phyloP scores from a whole-genome alignment of 2,113 vertebrate genomes.

The Psilopsiagon aymara region DNA sequence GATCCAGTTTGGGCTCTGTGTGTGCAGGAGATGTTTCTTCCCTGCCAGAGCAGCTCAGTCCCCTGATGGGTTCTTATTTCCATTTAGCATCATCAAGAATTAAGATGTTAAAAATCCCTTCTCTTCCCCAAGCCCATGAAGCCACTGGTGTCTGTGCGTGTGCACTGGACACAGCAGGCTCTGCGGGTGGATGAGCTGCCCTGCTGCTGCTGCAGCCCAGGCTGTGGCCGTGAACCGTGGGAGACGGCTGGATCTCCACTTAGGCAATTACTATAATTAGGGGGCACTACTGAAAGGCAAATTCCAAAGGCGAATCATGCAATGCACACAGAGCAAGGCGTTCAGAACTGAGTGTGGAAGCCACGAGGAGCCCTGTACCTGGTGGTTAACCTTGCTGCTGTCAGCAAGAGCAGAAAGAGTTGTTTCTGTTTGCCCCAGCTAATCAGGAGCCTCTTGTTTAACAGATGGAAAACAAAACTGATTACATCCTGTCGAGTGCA shows the following conservation, averaged over 20 bases:
- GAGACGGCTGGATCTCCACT: neutral
- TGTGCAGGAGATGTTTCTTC: neutral
- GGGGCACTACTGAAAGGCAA: constrained; percentile 16
- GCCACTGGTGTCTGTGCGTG: fast-evolving
- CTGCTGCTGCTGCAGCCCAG: neutral
- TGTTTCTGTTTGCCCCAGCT: neutral
- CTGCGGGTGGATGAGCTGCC: neutral
- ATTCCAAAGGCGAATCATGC: constrained; percentile 17
- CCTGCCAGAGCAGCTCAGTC: neutral
- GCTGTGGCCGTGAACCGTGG: neutral
- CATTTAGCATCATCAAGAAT: constrained; percentile 40
- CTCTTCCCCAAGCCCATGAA: neutral
- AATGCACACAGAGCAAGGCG: neutral
- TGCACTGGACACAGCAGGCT: neutral
- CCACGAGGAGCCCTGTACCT: fast-evolving
- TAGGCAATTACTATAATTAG: constrained; percentile 56
- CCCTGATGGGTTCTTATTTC: neutral
- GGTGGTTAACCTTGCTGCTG: neutral
- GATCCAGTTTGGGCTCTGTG: neutral
- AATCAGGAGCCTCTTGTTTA: constrained; percentile 1
- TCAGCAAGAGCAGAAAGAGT: neutral
- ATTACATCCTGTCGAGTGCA: neutral
- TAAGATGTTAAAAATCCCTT: neutral
- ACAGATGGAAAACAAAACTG: constrained; percentile 47
- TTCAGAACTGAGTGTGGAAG: neutral